These are phyloP conservation scores for Pseudopipra pipra DNA, from an alignment of 2,113 vertebrate species.

Conservation along the genomic window DNA sequence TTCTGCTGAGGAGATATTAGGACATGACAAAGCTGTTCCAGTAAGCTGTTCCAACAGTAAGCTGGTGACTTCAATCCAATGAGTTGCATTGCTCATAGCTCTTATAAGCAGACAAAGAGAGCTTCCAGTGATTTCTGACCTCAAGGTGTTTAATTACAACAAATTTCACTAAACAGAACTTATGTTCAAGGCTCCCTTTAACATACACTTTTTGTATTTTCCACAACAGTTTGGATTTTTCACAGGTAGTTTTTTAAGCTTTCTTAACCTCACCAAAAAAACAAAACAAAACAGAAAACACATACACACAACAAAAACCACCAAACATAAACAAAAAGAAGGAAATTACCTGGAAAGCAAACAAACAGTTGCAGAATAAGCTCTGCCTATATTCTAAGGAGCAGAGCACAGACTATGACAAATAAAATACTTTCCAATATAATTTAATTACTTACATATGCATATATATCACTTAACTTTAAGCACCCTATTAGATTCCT, in stretches of 20 bases:
- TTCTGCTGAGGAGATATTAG: not conserved
- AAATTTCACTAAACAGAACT: not conserved
- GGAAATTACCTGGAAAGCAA: not conserved
- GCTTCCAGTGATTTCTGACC: not conserved
- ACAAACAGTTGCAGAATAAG: not conserved
- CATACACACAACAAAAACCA: too few species aligned
- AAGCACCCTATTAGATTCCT: not conserved
- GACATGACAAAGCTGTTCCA: not conserved
- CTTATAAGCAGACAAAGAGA: not conserved
- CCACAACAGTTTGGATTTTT: not conserved
- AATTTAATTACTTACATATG: constrained; percentile 14
- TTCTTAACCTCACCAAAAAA: not conserved
- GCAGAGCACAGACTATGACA: not conserved
- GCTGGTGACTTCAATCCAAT: not conserved
- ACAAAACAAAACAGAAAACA: not conserved
- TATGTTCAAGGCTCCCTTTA: not conserved
- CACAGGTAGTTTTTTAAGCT: not conserved
- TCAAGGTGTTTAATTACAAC: not conserved
- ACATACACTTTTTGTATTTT: not conserved
- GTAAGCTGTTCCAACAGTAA: not conserved
- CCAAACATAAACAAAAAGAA: not conserved
- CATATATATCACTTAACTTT: not conserved
- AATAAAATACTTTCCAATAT: not conserved
- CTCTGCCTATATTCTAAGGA: not conserved
- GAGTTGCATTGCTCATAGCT: not conserved